Evolutionary conservation across 2,888 invertebrate species (phyloP).

Genomic region (Drosophila antonietae): DNA sequence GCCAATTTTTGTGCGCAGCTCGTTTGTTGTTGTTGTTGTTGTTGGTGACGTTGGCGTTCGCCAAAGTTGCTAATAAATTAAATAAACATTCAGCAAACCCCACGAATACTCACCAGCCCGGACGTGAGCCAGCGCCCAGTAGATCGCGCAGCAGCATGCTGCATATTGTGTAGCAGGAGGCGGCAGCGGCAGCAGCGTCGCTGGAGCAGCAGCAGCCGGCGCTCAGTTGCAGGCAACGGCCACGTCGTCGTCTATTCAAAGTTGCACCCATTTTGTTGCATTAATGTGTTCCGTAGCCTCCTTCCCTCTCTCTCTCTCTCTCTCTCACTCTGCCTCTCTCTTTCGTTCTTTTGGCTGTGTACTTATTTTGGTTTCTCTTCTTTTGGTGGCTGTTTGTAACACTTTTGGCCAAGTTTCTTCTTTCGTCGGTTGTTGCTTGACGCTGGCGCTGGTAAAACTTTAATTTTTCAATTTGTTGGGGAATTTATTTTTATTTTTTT

Average conservation of each 20-base stretch:
- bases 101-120: slow-evolving; percentile 48
- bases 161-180: slow-evolving; percentile 21
- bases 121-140: slow-evolving; percentile 33
- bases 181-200: neutral
- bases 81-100: slow-evolving; percentile 55
- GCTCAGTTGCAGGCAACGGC: slow-evolving; percentile 33
- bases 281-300: slow-evolving; percentile 49
- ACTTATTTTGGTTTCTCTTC: slow-evolving; percentile 29
- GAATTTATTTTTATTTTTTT: slow-evolving; percentile 56
- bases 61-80: slow-evolving; percentile 70
- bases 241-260: slow-evolving; percentile 63
- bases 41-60: slow-evolving; percentile 30
- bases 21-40: neutral
- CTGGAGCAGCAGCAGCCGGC: slow-evolving; percentile 8
- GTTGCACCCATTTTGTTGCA: slow-evolving; percentile 70
- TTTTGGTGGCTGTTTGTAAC: slow-evolving; percentile 48
- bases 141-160: slow-evolving; percentile 28
- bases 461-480: slow-evolving; percentile 79
- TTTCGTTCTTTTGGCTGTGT: slow-evolving; percentile 1
- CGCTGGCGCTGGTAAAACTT: slow-evolving; percentile 63
- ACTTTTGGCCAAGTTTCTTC: slow-evolving; percentile 62
- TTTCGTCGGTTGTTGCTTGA: slow-evolving; percentile 42
- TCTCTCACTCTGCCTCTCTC: neutral
- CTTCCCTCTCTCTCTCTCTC: slow-evolving; percentile 1
- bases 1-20: slow-evolving; percentile 53